Conservation (phyloP, 2,888 invertebrate genomes). For the Diarsia dahlii region DNA sequence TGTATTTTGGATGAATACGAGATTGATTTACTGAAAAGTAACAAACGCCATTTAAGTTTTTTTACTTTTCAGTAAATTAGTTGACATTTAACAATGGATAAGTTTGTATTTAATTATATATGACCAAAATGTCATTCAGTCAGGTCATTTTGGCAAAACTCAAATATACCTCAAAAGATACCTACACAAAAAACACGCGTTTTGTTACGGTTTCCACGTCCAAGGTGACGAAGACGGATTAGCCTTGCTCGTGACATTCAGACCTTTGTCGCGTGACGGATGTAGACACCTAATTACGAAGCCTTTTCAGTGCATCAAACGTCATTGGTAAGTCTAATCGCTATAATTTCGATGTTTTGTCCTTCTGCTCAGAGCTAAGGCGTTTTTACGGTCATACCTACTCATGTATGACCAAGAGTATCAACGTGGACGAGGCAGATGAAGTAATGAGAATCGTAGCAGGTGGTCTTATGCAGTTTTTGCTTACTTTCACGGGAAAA, state of each 20-base stretch:
- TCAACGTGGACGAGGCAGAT: not conserved
- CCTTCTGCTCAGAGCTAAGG: not conserved
- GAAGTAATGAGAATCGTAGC: not conserved
- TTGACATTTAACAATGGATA: not conserved
- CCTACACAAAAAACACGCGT: not conserved
- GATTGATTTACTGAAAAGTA: not conserved
- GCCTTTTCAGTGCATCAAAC: conserved; percentile 72
- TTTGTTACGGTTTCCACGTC: conserved; percentile 65
- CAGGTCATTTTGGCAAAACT: not conserved
- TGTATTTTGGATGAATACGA: not conserved
- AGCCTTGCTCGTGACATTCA: conserved; percentile 81
- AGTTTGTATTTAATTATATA: too few relatives aligned
- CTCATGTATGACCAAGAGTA: not conserved
- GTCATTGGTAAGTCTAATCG: conserved; percentile 43
- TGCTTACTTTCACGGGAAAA: not conserved
- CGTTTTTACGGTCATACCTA: not conserved
- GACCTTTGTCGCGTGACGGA: conserved; percentile 66
- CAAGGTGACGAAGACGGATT: conserved; percentile 76
- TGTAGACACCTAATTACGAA: conserved; percentile 73
- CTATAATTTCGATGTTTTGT: conserved; percentile 25
- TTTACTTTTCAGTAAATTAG: too few relatives aligned
- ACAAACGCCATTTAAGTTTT: too few relatives aligned
- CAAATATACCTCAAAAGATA: not conserved
- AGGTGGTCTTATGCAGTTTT: not conserved
- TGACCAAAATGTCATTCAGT: too few relatives aligned